Conservation (phyloP, 2,797 vertebrate species). For the Enteromius treurensis region DNA sequence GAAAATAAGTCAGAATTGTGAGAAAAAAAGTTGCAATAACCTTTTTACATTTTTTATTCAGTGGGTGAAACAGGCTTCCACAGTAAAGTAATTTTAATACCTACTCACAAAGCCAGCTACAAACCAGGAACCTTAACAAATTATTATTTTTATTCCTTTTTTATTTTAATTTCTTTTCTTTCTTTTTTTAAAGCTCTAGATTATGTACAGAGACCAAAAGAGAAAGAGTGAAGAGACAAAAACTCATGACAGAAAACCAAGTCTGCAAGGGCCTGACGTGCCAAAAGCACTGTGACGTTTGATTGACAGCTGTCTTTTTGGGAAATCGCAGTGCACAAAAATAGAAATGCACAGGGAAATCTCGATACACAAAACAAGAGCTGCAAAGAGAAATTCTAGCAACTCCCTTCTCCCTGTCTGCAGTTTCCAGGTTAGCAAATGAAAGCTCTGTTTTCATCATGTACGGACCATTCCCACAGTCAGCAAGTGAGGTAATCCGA, state of each 20-base stretch:
- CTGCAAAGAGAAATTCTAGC: background rate
- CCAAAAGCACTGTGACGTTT: background rate
- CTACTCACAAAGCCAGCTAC: background rate
- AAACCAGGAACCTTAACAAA: background rate
- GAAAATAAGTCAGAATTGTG: too few relatives aligned
- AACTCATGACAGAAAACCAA: background rate
- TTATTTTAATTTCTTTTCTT: too few relatives aligned
- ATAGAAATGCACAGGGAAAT: background rate
- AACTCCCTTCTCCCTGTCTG: background rate
- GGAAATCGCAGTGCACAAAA: conserved; percentile 13
- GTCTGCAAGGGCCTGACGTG: background rate
- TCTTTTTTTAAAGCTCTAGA: background rate
- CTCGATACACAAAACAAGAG: background rate
- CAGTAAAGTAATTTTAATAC: background rate
- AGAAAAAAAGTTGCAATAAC: too few relatives aligned
- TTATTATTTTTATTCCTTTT: too few relatives aligned
- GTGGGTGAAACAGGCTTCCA: too few relatives aligned
- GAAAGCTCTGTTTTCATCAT: conserved; percentile 19
- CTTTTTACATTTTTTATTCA: too few relatives aligned
- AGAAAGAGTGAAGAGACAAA: conserved; percentile 13
- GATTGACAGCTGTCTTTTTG: conserved; percentile 37
- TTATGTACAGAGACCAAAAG: background rate
- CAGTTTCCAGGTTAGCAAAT: background rate
- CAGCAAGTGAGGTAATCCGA: conserved; percentile 46
- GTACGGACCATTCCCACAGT: conserved; percentile 34